A percentile compares a stretch with the other conserved stretches of the same genome.
phyloP scores from a whole-genome alignment of 2,113 vertebrate genomes.

The Fukomys damarensis region DNA sequence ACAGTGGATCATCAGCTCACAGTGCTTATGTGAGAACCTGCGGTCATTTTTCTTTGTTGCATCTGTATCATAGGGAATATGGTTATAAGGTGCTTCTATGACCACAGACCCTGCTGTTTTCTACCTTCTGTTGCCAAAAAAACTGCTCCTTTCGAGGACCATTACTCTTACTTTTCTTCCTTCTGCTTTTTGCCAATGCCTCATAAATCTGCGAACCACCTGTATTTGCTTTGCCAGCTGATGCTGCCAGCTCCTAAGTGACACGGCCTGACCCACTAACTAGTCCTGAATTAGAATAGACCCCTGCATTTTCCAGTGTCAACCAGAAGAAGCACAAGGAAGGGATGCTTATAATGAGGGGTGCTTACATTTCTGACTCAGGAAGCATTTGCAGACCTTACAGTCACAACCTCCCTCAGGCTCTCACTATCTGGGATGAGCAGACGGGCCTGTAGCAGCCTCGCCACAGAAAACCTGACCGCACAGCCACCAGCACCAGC shows the following conservation, averaged over 20 bases:
- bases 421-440: background rate
- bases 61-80: background rate
- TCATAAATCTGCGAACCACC: background rate
- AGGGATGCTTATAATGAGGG: background rate
- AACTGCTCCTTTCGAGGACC: background rate
- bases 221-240: constrained; percentile 25
- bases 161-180: background rate
- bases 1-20: background rate
- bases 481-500: background rate
- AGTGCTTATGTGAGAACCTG: background rate
- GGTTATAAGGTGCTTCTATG: background rate
- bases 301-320: background rate
- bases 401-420: background rate
- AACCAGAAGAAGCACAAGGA: background rate
- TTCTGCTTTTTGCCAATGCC: background rate
- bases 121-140: background rate
- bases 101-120: background rate
- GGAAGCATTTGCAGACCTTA: background rate
- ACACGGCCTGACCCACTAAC: background rate
- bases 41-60: background rate
- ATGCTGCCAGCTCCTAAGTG: background rate
- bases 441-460: background rate
- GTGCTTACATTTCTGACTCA: background rate
- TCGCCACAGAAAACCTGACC: background rate
- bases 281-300: constrained; percentile 38